Percentiles rank a stretch among this genome's conserved stretches.
Evolutionary conservation across 2,113 vertebrate species (phyloP).

Genomic region (Copsychus sechellarum): DNA sequence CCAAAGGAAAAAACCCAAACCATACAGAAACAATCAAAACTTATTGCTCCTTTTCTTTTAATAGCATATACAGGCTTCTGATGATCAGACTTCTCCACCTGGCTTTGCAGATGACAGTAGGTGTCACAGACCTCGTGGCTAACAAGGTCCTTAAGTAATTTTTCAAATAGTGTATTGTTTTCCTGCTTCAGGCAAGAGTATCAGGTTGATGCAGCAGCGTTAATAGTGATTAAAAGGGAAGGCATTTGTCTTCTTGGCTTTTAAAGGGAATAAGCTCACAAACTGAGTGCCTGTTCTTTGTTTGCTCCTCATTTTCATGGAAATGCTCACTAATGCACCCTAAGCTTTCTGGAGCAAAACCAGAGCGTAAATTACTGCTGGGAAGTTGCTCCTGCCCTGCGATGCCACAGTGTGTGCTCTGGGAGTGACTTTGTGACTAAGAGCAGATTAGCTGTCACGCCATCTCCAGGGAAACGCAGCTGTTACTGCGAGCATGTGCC

Average conservation of each 20-base stretch:
- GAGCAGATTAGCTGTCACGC: not conserved
- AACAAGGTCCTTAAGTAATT: not conserved
- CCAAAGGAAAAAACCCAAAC: not conserved
- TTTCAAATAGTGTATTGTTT: not conserved
- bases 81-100: not conserved
- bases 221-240: not conserved
- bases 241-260: not conserved
- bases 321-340: not conserved
- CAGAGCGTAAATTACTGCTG: not conserved
- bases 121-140: not conserved
- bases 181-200: not conserved
- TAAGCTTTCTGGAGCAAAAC: not conserved
- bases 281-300: not conserved
- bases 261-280: not conserved
- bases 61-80: not conserved
- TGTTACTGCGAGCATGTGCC: not conserved
- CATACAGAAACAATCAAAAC: not conserved
- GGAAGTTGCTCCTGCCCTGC: not conserved
- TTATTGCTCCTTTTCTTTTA: not conserved
- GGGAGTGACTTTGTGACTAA: not conserved
- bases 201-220: not conserved
- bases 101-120: not conserved
- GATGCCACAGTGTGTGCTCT: not conserved
- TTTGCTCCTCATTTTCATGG: not conserved
- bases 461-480: accelerated